Evolutionary conservation across 2,797 vertebrate genomes (phyloP), one percentile per base, ranked within the genome.

Genomic region (Crotalus adamanteus): DNA sequence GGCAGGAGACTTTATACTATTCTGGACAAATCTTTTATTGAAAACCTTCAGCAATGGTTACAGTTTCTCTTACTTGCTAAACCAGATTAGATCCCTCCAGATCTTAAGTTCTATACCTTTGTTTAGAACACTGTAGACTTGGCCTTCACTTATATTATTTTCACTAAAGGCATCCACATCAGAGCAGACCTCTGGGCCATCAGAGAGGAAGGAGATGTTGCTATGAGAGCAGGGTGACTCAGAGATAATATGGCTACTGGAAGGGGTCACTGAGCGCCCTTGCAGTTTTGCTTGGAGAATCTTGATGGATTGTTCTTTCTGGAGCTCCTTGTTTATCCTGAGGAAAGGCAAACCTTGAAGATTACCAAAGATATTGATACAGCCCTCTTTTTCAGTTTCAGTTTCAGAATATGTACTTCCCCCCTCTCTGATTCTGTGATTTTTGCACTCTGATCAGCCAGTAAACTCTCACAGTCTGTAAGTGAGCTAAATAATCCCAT

Each of bases 231-330:
- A 96, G 20, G 97, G 98, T 6, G 97, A 98, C 91, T 98, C 98
- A 0, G 98, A 99, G 92, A 97, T 96, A 0, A 97, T 97, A 1
- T 90, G 98, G 97, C 98, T 98, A 96, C 98, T 99, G 89, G 97
- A 96, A 0, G 98, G 98, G 0, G 98, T 98, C 96, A 98, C 97
- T 0, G 98, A 97, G 56, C 93, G 96, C 92, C 97, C 98, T 42
- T 98, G 97, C 14, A 99, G 97, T 95, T 98, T 98, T 13, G 98
- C 97, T 53, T 98, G 98, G 13, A 99, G 97, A 42, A 97, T 98
- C 94, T 99, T 98, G 6, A 99, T 99, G 95, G 99, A 96, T 91
- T 98, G 98, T 92, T 99, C 98, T 95, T 99, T 99, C 95, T 98
- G 98, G 3, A 99, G 98, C 96, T 99, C 98, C 94, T 94, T 98